phyloP scores from a whole-genome alignment of 2,113 vertebrate species.

The Nerophis lumbriciformis region DNA sequence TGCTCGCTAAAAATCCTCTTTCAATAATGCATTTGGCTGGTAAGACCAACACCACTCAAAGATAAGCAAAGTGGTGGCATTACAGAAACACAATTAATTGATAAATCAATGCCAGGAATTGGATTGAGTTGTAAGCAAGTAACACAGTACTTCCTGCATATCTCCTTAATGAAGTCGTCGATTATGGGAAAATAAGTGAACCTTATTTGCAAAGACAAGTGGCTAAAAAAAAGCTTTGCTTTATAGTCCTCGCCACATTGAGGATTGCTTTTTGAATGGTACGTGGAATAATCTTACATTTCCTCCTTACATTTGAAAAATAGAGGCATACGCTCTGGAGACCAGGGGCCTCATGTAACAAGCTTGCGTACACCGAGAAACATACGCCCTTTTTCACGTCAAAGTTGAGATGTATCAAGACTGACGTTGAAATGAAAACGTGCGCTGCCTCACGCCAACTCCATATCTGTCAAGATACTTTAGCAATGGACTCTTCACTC shows the following conservation, averaged over 20 bases:
- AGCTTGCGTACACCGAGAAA: background rate
- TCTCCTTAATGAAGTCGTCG: constrained; percentile 56
- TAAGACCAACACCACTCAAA: constrained; percentile 51
- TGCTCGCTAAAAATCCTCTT: constrained; percentile 61
- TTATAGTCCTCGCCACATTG: constrained; percentile 34
- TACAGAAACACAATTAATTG: constrained; percentile 59
- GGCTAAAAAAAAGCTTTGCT: constrained; percentile 31
- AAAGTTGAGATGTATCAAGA: too few relatives aligned
- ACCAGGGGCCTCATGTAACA: background rate
- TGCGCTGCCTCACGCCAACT: background rate
- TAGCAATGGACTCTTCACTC: background rate
- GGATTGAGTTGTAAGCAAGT: constrained; percentile 52
- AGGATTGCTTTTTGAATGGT: constrained; percentile 60
- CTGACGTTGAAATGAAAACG: too few relatives aligned
- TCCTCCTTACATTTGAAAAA: constrained; percentile 23
- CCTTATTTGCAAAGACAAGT: constrained; percentile 45
- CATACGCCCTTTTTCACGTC: too few relatives aligned
- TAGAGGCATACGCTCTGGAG: background rate
- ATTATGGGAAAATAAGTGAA: constrained; percentile 48
- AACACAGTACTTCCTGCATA: constrained; percentile 39
- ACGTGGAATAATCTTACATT: constrained; percentile 56
- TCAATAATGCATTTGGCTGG: constrained; percentile 64
- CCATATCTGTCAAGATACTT: background rate
- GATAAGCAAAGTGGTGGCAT: constrained; percentile 41
- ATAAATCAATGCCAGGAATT: constrained; percentile 58